phyloP scores from a whole-genome alignment of 2,113 vertebrate genomes.

The Raja brachyura region DNA sequence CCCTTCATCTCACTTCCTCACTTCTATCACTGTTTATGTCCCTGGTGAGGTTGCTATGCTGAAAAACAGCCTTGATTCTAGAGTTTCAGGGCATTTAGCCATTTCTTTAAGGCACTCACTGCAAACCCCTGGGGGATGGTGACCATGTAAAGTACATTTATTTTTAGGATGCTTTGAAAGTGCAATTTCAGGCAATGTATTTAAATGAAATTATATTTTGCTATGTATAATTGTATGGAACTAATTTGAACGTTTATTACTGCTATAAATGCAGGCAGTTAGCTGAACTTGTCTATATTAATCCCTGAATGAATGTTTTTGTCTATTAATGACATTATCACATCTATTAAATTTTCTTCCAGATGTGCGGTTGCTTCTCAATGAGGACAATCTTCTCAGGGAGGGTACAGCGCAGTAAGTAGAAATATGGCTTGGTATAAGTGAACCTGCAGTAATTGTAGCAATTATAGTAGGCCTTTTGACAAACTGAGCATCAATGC shows the following conservation, averaged over 20 bases:
- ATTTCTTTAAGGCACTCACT: not conserved
- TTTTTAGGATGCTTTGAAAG: not conserved
- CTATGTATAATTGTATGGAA: not conserved
- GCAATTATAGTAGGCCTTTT: not conserved
- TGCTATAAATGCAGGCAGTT: not conserved
- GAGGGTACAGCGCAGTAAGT: conserved; percentile 94
- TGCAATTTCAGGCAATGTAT: not conserved
- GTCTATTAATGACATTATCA: not conserved
- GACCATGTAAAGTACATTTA: not conserved
- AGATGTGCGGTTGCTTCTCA: conserved; percentile 94
- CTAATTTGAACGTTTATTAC: not conserved
- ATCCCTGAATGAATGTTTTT: not conserved
- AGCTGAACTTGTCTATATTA: not conserved
- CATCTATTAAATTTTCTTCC: conserved; percentile 48
- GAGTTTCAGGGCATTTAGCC: not conserved
- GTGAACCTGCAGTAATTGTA: not conserved
- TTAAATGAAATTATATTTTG: not conserved
- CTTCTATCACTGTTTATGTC: not conserved
- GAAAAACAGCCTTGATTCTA: not conserved
- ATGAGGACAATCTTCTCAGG: conserved; percentile 96
- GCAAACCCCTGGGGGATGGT: not conserved
- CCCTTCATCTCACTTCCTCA: not conserved
- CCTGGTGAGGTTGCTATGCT: not conserved
- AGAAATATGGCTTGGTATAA: conserved; percentile 34
- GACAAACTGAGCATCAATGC: not conserved